Base-by-base conservation (phyloP, 92 coral and sea anemone genomes). In the Paramuricea clavata region DNA sequence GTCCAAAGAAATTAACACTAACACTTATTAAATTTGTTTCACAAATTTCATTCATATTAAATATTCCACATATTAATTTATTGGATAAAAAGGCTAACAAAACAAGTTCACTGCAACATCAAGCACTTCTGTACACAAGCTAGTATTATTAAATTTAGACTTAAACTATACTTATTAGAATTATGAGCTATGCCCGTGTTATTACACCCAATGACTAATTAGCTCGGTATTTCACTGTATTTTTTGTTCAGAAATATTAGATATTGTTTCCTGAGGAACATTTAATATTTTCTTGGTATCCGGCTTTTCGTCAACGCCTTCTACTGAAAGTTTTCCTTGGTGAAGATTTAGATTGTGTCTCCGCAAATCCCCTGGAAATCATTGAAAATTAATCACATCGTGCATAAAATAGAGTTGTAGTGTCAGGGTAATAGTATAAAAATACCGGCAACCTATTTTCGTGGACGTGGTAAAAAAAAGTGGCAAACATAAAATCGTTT, bases 311-410 rank as follows among this genome's bases (percentile, higher is more conserved):
- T 62, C 70, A 16, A 25, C 35, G 70, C 19, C 35, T 65, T 65
- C 72, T 11, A 31, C 84, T 59, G 84, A 22, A 21, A 32, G 7
- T 61, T 79, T 79, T 42, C 91, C 91, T 81, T 97, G 94, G 28
- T 97, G 99, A n/a, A 97, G 95, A 31, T 96, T 94, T 82, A 91
- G 76, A 60, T 89, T 94, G 78, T 97, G 99, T 7, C 99, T 92
- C 16, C 99, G 94, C 23, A 97, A 88, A 83, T 97, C 99, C 60
- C 99, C 99, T 95, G 64, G 64, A 56, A 56, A 17, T 6, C 8
- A 17, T 17, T 8, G 26, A 56, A 56, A 52, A 2, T 52, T 56
- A 56, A 17, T 15, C 61, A 39, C n/a, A n/a, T n/a, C n/a, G n/a
- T n/a, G n/a, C n/a, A n/a, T n/a, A n/a, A n/a, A n/a, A n/a, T n/a